A percentile compares a stretch with the other conserved stretches of the same genome.
phyloP scores from a whole-genome alignment of 2,888 invertebrate genomes.

The Apodemia hepburni region DNA sequence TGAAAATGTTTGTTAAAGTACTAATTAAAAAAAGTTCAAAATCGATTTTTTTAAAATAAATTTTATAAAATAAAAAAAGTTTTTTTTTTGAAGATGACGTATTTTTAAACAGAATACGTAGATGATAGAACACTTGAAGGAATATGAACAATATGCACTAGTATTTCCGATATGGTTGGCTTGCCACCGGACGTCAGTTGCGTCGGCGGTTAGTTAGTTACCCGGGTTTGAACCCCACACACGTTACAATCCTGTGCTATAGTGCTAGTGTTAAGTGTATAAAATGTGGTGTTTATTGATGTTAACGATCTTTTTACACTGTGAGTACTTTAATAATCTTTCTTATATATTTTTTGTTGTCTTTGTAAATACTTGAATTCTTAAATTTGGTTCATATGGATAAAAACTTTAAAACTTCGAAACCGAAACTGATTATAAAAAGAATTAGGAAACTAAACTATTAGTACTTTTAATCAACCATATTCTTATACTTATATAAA shows the following conservation, averaged over 20 bases:
- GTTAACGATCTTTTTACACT: slow-evolving; percentile 31
- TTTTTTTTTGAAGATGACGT: not conserved
- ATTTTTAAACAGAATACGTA: not conserved
- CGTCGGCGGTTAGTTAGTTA: slow-evolving; percentile 63
- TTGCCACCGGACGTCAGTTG: slow-evolving; percentile 68
- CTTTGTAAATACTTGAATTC: not conserved
- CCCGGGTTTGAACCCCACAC: slow-evolving; percentile 72
- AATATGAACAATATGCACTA: slow-evolving; percentile 12
- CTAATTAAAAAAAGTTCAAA: too few species aligned
- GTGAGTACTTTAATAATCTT: slow-evolving; percentile 25
- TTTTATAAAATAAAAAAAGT: too few species aligned
- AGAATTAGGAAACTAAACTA: too few species aligned
- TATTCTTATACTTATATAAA: too few species aligned
- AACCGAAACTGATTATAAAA: too few species aligned
- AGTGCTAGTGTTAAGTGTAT: slow-evolving; percentile 25
- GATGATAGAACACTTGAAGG: slow-evolving; percentile 19
- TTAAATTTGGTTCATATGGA: too few species aligned
- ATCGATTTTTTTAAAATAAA: too few species aligned
- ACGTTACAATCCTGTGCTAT: slow-evolving; percentile 41
- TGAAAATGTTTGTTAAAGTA: too few species aligned
- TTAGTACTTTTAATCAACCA: too few species aligned
- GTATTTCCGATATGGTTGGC: slow-evolving; percentile 64
- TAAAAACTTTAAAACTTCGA: not conserved
- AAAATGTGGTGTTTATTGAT: slow-evolving; percentile 33
- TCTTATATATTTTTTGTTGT: not conserved